A percentile compares a stretch with the other conserved stretches of the same genome.
phyloP scores from a whole-genome alignment of 2,113 vertebrate species.

The Gadus macrocephalus region DNA sequence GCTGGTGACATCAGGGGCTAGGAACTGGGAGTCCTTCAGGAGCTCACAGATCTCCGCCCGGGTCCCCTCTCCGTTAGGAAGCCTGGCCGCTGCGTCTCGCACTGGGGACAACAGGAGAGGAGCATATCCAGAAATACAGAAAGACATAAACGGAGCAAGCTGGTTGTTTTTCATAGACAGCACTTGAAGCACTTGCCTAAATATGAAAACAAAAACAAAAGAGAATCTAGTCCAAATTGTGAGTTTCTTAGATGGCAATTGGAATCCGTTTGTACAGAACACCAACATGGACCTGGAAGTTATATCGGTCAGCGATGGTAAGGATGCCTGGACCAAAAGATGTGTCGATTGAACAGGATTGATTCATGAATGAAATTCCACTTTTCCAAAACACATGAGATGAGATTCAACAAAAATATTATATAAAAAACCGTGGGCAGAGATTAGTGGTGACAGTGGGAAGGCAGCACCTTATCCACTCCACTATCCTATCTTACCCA shows the following conservation, averaged over 20 bases:
- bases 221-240: neutral
- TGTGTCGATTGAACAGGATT: too few relatives aligned
- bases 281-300: too few relatives aligned
- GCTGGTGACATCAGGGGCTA: slow-evolving; percentile 95
- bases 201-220: slow-evolving; percentile 7
- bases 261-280: too few relatives aligned
- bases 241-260: too few relatives aligned
- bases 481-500: slow-evolving; percentile 73
- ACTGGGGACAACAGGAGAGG: slow-evolving; percentile 64
- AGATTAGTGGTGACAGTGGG: too few relatives aligned
- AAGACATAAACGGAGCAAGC: neutral
- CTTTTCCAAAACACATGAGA: too few relatives aligned
- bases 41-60: slow-evolving; percentile 97
- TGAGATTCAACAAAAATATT: too few relatives aligned
- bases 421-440: too few relatives aligned
- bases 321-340: too few relatives aligned
- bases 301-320: too few relatives aligned
- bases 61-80: slow-evolving; percentile 96
- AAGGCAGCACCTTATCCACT: too few relatives aligned
- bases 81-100: slow-evolving; percentile 91
- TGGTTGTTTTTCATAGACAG: neutral
- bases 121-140: neutral
- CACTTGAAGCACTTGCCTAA: neutral
- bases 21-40: slow-evolving; percentile 95
- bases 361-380: too few relatives aligned